Evolutionary conservation across 2,797 vertebrate species (phyloP), one percentile per base, ranked within the genome.

Genomic region (Halcyon smyrnensis): DNA sequence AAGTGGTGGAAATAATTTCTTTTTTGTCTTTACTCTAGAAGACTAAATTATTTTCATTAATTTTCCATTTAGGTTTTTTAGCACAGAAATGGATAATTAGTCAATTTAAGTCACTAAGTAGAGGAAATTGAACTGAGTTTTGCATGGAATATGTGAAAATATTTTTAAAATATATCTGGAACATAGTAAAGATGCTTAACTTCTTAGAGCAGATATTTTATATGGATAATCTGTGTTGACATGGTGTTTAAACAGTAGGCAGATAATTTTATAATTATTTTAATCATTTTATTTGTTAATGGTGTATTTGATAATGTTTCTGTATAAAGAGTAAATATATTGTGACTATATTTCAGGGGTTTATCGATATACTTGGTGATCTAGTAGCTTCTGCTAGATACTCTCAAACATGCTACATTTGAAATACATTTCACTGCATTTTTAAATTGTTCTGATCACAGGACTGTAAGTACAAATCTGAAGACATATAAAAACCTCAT

Each of bases 61-160:
- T 63, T 88, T 92, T 92, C 65, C 3, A 4, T 92, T 90, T 67
- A 84, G 34, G 23, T 87, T 90, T 68, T 95, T 82, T 73, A 74
- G 51, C 37, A 75, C 14, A 62, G 34, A 84, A 73, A n/a, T 85
- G 43, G 51, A 65, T 76, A 83, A 93, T 84, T 79, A 84, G 87
- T 34, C n/a, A 91, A 70, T 89, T 91, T 85, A 89, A 93, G 41
- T 59, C 30, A 91, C 65, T 78, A 79, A 89, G 48, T 39, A 87
- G 34, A 43, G 27, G 30, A 95, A 77, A 93, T 84, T 37, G 88
- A 86, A 50, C 32, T 41, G 25, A 82, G 8, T 36, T 75, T 76
- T 76, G 11, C 17, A 76, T 59, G 17, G 4, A 56, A 54, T 37
- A 73, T 57, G 11, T 53, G 45, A 76, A 94, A 81, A 73, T 62